phyloP scores from a whole-genome alignment of 2,888 invertebrate genomes.

The Acanthoscelides obtectus region DNA sequence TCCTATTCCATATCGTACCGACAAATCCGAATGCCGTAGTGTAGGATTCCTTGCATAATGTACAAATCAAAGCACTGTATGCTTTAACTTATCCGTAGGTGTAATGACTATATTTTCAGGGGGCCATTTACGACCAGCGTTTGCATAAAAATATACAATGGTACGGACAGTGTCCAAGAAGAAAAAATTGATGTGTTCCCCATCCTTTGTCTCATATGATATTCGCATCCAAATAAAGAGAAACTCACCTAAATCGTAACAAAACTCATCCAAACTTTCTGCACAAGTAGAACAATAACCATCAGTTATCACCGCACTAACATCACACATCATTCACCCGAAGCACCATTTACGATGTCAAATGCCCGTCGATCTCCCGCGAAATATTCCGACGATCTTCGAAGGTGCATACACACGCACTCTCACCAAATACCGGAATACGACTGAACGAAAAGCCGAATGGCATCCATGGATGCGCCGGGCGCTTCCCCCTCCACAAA shows the following conservation, averaged over 20 bases:
- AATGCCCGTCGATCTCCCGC: background rate
- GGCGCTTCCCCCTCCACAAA: background rate
- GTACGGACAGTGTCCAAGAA: no score
- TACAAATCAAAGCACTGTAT: no score
- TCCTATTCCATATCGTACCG: no score
- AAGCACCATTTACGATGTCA: background rate
- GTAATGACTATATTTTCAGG: no score
- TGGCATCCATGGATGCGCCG: background rate
- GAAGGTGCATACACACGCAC: background rate
- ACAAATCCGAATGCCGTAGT: no score
- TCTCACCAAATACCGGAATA: background rate
- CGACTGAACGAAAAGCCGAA: background rate
- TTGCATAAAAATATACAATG: no score
- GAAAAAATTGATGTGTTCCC: no score
- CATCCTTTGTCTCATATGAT: background rate
- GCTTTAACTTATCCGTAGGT: no score
- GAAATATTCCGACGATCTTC: background rate
- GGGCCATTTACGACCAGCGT: no score
- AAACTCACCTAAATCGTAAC: background rate
- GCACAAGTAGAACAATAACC: background rate
- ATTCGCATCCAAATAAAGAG: background rate
- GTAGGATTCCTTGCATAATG: no score
- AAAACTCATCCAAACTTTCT: background rate
- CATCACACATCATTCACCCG: background rate
- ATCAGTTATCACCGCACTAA: background rate